These are phyloP conservation scores for Papilio polytes DNA, from an alignment of 1,140 invertebrate genomes.

Conservation along the genomic window DNA sequence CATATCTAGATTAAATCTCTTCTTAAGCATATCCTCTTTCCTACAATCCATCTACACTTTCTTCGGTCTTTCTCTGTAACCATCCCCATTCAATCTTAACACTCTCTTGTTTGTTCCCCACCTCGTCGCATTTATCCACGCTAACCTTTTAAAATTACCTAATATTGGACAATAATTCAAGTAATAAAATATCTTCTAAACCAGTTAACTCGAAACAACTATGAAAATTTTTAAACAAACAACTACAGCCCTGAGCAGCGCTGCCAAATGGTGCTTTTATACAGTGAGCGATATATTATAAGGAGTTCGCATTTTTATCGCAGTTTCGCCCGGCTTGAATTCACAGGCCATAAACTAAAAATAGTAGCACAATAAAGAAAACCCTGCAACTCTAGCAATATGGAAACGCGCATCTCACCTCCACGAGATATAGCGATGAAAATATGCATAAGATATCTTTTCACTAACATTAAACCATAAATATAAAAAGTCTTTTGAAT, in stretches of 20 bases:
- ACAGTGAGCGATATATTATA: slow-evolving; percentile 51
- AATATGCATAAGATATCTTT: background rate
- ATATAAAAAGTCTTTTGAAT: too few species aligned
- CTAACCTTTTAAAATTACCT: too few species aligned
- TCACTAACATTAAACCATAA: too few species aligned
- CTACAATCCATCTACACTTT: too few species aligned
- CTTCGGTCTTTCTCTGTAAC: too few species aligned
- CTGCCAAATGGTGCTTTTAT: slow-evolving; percentile 52
- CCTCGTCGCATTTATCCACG: too few species aligned
- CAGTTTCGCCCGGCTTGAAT: slow-evolving; percentile 73
- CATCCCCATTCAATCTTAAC: too few species aligned
- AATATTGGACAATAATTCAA: too few species aligned
- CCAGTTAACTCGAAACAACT: background rate
- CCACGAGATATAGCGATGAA: background rate
- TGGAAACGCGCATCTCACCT: slow-evolving; percentile 21
- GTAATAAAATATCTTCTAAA: too few species aligned
- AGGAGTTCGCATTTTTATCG: slow-evolving; percentile 64
- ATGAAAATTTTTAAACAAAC: slow-evolving; percentile 28
- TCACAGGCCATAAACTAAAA: slow-evolving; percentile 68
- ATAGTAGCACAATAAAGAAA: slow-evolving; percentile 74
- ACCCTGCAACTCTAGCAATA: slow-evolving; percentile 45
- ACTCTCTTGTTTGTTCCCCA: too few species aligned
- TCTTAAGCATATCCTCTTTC: too few species aligned
- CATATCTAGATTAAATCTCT: too few species aligned
- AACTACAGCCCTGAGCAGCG: slow-evolving; percentile 44